Evolutionary conservation across 1,140 invertebrate species (phyloP), one percentile per base, ranked within the genome.

Genomic region (Magallana gigas): DNA sequence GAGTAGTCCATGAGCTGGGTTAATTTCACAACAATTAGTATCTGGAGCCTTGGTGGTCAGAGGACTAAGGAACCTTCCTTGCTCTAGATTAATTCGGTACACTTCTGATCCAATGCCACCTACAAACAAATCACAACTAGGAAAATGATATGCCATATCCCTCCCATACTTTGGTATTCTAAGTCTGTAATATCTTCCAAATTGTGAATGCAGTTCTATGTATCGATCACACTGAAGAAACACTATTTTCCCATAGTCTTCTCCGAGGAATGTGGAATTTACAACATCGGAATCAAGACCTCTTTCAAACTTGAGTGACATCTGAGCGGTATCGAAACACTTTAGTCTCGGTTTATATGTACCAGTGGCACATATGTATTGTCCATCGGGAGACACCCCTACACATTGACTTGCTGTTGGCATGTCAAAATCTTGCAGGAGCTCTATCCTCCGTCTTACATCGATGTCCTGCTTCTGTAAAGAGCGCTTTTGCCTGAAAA

Each of bases 401-500:
- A 99, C 96, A 64, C 96, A 96, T 62, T 96, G 97, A 93, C 98
- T 99, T 1, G 99, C 96, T 88, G 96, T 98, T 85, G 99, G 99
- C 99, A 99, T 99, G 91, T 99, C 98, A 96, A 99, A 99, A 94
- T 99, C 99, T 95, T 99, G 99, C 92, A 99, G 98, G 18, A 99
- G 96, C 94, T 99, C 98, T 90, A 99, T 99, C 92, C 98, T 95
- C 91, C 97, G 96, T 89, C 98, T 96, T 60, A 99, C 96, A 93
- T 98, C 96, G 82, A 97, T 96, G 97, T 99, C 97, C 94, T 98
- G 98, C 91, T 98, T 98, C 81, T 98, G 95, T 88, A 99, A 94
- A 14, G 96, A 96, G 91, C 98, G 96, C 93, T 97, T 97, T 95
- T 98, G 98, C 93, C 97, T 96, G 92, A 99, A 98, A 16, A 98